These are phyloP conservation scores for Cheilosia variabilis DNA, from an alignment of 2,888 invertebrate genomes.

Conservation along the genomic window DNA sequence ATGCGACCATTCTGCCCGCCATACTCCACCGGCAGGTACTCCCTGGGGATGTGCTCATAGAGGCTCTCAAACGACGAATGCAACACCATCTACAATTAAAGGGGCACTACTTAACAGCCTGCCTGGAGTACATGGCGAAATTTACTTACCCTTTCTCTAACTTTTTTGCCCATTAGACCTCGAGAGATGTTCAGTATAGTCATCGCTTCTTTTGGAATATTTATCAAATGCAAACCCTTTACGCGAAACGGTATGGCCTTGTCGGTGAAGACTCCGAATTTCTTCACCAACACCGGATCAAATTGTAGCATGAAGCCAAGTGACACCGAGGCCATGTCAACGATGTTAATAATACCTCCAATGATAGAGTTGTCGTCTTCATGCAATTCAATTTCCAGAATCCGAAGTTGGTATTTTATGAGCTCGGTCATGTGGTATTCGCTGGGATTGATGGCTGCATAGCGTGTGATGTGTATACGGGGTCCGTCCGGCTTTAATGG, in stretches of 20 bases:
- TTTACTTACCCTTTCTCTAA: conserved; percentile 85
- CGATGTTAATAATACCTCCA: conserved; percentile 83
- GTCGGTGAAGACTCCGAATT: conserved; percentile 84
- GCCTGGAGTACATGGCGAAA: background rate
- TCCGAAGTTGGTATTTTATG: conserved; percentile 85
- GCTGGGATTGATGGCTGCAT: conserved; percentile 83
- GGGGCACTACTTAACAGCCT: background rate
- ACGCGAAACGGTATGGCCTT: conserved; percentile 86
- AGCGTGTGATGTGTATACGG: conserved; percentile 83
- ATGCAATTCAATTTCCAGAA: conserved; percentile 85
- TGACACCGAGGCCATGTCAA: conserved; percentile 85
- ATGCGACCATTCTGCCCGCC: conserved; percentile 86
- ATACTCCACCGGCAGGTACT: conserved; percentile 87
- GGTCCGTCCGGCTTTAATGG: conserved; percentile 82
- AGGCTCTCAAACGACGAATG: conserved; percentile 81
- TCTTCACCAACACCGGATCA: conserved; percentile 85
- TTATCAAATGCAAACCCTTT: conserved; percentile 85
- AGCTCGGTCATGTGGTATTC: conserved; percentile 83
- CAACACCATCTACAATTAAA: conserved; percentile 84
- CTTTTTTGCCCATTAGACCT: conserved; percentile 85
- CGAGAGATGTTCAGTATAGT: conserved; percentile 85
- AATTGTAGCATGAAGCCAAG: conserved; percentile 84
- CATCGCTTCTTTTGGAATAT: conserved; percentile 84
- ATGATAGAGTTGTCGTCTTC: conserved; percentile 86
- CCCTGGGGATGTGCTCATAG: conserved; percentile 85